Evolutionary conservation across 1,140 invertebrate species (phyloP).

Genomic region (Cecropterus lyciades): DNA sequence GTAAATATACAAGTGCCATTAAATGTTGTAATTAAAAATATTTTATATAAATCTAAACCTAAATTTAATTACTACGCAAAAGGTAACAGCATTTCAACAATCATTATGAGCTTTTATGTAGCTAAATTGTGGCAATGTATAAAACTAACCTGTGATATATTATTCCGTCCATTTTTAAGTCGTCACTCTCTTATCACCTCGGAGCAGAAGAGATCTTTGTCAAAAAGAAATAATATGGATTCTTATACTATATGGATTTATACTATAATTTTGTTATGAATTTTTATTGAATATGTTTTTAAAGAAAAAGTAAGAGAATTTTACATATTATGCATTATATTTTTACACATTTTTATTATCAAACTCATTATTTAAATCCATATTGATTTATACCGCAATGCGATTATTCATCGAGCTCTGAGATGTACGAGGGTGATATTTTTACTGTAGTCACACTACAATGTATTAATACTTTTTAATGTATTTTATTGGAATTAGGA

Average conservation of each 20-base stretch:
- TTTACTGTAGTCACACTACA: slow-evolving; percentile 42
- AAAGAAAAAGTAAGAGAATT: too few relatives aligned
- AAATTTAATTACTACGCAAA: slow-evolving; percentile 18
- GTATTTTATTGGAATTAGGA: slow-evolving; percentile 23
- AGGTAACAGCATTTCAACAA: slow-evolving; percentile 11
- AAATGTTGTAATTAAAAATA: slow-evolving; percentile 33
- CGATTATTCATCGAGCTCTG: neutral
- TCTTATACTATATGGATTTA: too few relatives aligned
- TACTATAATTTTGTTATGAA: too few relatives aligned
- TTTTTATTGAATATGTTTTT: too few relatives aligned
- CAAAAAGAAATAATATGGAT: too few relatives aligned
- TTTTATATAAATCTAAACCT: slow-evolving; percentile 13
- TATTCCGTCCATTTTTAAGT: slow-evolving; percentile 60
- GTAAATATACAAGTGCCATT: slow-evolving; percentile 28
- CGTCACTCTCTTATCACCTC: slow-evolving; percentile 8
- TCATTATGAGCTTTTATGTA: slow-evolving; percentile 19
- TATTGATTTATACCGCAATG: neutral
- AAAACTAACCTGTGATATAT: slow-evolving; percentile 77
- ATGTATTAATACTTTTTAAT: slow-evolving; percentile 39
- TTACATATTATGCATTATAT: too few relatives aligned
- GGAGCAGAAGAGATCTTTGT: too few relatives aligned
- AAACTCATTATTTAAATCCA: neutral
- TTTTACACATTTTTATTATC: neutral
- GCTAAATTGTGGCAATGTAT: slow-evolving; percentile 48
- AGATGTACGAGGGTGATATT: slow-evolving; percentile 3